Conservation (phyloP, 1,140 invertebrate genomes). For the Drosophila sturtevanti region DNA sequence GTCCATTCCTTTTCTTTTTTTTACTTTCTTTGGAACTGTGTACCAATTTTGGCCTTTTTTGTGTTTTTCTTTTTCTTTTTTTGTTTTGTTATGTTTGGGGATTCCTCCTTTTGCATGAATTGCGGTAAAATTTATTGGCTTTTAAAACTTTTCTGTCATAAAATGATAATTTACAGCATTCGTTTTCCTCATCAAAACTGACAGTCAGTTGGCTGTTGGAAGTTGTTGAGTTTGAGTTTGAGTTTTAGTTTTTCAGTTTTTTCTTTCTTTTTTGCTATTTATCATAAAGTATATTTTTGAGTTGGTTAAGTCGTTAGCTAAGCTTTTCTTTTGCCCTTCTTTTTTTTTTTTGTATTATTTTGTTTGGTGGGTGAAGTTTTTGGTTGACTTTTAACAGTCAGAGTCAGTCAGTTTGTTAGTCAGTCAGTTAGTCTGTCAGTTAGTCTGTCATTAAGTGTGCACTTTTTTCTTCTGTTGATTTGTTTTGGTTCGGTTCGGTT, state of each 20-base stretch:
- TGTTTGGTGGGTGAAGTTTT: slow-evolving; percentile 30
- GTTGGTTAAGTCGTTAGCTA: slow-evolving; percentile 47
- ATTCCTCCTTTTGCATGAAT: slow-evolving; percentile 24
- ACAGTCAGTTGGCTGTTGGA: slow-evolving; percentile 47
- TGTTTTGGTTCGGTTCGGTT: slow-evolving; percentile 50
- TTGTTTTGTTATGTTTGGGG: slow-evolving; percentile 2
- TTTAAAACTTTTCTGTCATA: slow-evolving; percentile 77
- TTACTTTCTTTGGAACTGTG: neutral
- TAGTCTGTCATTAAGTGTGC: slow-evolving; percentile 68
- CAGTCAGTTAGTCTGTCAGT: slow-evolving; percentile 31
- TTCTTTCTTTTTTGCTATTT: neutral
- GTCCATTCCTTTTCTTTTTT: slow-evolving; percentile 6
- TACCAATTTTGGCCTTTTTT: slow-evolving; percentile 21
- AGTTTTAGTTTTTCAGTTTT: slow-evolving; percentile 16
- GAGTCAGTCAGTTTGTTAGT: slow-evolving; percentile 11
- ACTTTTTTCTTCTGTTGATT: slow-evolving; percentile 48
- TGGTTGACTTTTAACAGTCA: slow-evolving; percentile 34
- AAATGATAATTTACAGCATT: slow-evolving; percentile 79
- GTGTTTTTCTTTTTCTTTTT: slow-evolving; percentile 21
- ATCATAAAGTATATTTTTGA: slow-evolving; percentile 38
- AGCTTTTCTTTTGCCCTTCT: slow-evolving; percentile 36
- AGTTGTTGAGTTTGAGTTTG: slow-evolving; percentile 29
- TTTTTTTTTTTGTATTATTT: slow-evolving; percentile 23
- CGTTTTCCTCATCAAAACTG: slow-evolving; percentile 63
- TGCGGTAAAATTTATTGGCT: slow-evolving; percentile 66